Percentiles rank a stretch among this genome's conserved stretches.
Conservation (phyloP, 2,797 vertebrate species). For the Staurois parvus region DNA sequence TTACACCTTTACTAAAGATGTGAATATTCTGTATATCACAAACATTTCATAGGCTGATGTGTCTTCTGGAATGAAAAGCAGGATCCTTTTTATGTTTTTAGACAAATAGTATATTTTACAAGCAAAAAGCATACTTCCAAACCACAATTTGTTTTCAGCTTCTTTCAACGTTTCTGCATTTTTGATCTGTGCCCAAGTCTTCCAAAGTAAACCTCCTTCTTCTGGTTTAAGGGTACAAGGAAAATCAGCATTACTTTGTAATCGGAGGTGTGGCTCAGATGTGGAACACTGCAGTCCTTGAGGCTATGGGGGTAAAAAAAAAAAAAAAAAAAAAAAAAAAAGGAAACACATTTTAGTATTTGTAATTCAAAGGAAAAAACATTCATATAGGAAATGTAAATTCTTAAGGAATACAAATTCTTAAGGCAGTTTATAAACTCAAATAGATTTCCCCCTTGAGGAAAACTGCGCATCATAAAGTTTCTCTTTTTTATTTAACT, state of each 20-base stretch:
- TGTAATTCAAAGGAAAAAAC: neutral
- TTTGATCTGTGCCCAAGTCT: constrained; percentile 64
- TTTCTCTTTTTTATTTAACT: no score
- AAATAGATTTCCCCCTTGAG: no score
- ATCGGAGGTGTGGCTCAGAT: constrained; percentile 45
- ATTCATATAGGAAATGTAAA: no score
- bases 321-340: neutral
- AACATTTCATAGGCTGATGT: no score
- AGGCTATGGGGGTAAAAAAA: neutral
- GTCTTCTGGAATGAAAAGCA: no score
- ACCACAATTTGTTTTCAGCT: constrained; percentile 50
- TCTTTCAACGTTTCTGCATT: constrained; percentile 63
- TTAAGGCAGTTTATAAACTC: no score
- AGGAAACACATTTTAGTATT: neutral
- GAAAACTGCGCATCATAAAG: no score
- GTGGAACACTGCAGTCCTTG: constrained; percentile 47
- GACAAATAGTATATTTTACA: neutral
- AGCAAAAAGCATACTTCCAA: constrained; percentile 57
- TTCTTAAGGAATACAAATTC: no score
- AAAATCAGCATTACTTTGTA: constrained; percentile 57
- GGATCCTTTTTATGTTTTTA: no score
- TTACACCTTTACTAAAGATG: no score
- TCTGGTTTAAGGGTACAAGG: constrained; percentile 61
- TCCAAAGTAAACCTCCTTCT: constrained; percentile 65
- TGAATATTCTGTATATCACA: no score